Conservation (phyloP, 1,140 invertebrate genomes). For the Pectinophora gossypiella region DNA sequence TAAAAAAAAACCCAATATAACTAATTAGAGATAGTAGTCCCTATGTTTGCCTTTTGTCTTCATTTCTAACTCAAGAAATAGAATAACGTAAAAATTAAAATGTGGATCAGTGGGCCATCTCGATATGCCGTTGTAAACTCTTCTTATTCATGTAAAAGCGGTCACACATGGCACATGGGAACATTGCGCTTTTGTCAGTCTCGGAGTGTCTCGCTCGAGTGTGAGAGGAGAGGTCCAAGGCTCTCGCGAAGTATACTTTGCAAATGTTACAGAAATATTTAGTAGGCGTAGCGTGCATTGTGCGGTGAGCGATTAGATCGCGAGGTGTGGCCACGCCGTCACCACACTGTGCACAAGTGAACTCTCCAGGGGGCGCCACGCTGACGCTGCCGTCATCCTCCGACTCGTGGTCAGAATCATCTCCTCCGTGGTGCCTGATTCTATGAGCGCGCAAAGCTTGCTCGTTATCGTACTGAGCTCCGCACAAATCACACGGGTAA, state of each 20-base stretch:
- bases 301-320: constrained; percentile 63
- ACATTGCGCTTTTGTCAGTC: constrained; percentile 61
- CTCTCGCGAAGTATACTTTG: constrained; percentile 73
- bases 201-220: constrained; percentile 72
- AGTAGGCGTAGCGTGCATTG: constrained; percentile 63
- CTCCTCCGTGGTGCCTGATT: constrained; percentile 43
- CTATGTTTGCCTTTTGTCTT: too few relatives aligned
- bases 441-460: constrained; percentile 38
- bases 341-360: constrained; percentile 67
- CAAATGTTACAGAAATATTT: constrained; percentile 76
- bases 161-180: constrained; percentile 72
- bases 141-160: constrained; percentile 73
- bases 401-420: constrained; percentile 42
- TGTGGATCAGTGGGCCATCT: constrained; percentile 59
- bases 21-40: too few relatives aligned
- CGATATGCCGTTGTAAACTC: constrained; percentile 70
- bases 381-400: constrained; percentile 39
- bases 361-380: constrained; percentile 37
- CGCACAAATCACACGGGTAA: constrained; percentile 51
- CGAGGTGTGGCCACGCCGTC: constrained; percentile 65
- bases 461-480: constrained; percentile 39
- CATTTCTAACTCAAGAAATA: too few relatives aligned
- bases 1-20: too few relatives aligned
- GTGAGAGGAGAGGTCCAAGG: constrained; percentile 76
- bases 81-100: too few relatives aligned